A percentile compares a stretch with the other conserved stretches of the same genome.
phyloP scores from a whole-genome alignment of 1,140 invertebrate genomes.

The Gonioctena quinquepunctata region DNA sequence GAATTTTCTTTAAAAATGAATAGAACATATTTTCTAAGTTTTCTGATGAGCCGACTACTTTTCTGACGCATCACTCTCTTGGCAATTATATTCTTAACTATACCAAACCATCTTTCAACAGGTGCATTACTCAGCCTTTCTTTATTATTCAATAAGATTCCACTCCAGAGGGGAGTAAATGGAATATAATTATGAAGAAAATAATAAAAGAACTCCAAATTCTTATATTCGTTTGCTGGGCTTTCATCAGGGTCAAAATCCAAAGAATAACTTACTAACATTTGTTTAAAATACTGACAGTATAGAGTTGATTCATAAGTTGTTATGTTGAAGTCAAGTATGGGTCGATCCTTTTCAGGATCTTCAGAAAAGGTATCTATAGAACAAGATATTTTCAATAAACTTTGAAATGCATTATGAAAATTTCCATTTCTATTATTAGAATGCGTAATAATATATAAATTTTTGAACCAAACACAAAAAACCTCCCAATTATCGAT shows the following conservation, averaged over 20 bases:
- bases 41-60: not conserved
- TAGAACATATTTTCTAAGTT: not conserved
- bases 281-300: no score
- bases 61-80: not conserved
- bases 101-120: conserved; percentile 4
- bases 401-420: not conserved
- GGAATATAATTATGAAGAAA: not conserved
- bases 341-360: no score
- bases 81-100: conserved; percentile 8
- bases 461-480: not conserved
- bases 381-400: not conserved
- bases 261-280: no score
- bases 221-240: no score
- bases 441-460: not conserved
- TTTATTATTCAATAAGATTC: conserved; percentile 3
- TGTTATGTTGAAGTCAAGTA: no score
- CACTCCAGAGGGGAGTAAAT: not conserved
- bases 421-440: not conserved
- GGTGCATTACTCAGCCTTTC: not conserved
- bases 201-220: not conserved
- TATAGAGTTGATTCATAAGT: no score
- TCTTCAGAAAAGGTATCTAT: not conserved
- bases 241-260: no score
- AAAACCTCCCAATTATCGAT: conserved; percentile 1
- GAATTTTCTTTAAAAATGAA: conserved; percentile 9